A percentile compares a stretch with the other conserved stretches of the same genome.
Conservation (phyloP, 2,113 vertebrate genomes). For the Argyrosomus japonicus region DNA sequence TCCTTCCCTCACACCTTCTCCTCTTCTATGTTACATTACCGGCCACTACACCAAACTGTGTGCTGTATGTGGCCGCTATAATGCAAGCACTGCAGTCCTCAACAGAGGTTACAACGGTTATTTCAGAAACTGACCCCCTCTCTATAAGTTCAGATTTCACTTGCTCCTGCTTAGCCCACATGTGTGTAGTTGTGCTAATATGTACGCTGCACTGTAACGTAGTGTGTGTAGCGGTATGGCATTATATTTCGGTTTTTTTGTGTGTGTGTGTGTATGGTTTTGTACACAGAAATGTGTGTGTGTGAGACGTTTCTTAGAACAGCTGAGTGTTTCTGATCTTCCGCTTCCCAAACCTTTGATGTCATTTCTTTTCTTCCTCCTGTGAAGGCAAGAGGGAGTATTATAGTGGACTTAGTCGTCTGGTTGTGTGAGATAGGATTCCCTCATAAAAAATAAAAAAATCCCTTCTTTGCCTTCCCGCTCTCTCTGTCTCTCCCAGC, state of each 20-base stretch:
- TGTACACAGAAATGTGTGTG: constrained; percentile 2
- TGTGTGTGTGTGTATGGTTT: background rate
- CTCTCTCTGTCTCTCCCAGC: constrained; percentile 19
- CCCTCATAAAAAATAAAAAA: constrained; percentile 39
- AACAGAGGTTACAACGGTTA: constrained; percentile 54
- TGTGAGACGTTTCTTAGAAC: constrained; percentile 20
- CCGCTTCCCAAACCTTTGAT: constrained; percentile 53
- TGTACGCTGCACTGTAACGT: background rate
- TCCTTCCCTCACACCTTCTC: constrained; percentile 48
- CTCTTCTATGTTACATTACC: constrained; percentile 20
- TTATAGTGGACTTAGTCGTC: constrained; percentile 48
- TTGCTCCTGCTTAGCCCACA: constrained; percentile 3
- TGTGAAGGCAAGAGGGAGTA: constrained; percentile 22
- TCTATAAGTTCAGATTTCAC: constrained; percentile 49
- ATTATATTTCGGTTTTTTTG: background rate
- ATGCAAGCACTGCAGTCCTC: constrained; percentile 56
- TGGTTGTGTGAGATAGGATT: constrained; percentile 69
- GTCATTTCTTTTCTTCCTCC: constrained; percentile 44
- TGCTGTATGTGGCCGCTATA: background rate
- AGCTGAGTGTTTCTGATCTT: constrained; percentile 59
- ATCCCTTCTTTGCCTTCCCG: background rate
- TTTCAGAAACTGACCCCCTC: constrained; percentile 51
- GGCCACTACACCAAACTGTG: constrained; percentile 24
- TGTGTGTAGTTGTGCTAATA: constrained; percentile 9
- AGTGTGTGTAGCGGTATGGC: background rate